phyloP scores from a whole-genome alignment of 2,888 invertebrate species.

The Cloeon dipterum region DNA sequence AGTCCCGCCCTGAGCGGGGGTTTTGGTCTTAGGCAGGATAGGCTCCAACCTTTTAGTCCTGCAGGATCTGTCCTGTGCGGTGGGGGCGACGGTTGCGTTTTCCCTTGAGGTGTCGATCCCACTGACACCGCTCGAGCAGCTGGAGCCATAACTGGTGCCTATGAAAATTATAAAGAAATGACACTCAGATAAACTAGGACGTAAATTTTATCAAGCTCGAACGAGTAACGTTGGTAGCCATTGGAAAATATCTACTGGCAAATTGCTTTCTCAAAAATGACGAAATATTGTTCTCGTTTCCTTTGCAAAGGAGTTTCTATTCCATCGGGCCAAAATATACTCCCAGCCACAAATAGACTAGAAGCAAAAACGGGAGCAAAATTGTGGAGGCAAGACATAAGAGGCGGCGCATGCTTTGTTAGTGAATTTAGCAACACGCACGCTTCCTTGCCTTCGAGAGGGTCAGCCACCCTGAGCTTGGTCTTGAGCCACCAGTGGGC shows the following conservation, averaged over 20 bases:
- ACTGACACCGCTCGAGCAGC: constrained; percentile 1
- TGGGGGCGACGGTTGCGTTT: constrained; percentile 10
- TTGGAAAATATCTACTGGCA: too few species aligned
- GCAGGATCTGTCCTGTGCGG: background rate
- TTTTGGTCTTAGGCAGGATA: constrained; percentile 68
- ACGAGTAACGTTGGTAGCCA: too few species aligned
- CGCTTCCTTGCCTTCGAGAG: constrained; percentile 17
- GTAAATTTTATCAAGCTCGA: too few species aligned
- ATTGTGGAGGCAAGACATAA: background rate
- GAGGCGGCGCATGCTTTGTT: too few species aligned
- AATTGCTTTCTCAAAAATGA: too few species aligned
- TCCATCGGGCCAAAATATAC: too few species aligned
- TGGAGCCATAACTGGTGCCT: constrained; percentile 3
- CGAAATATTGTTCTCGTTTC: too few species aligned
- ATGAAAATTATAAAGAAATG: background rate
- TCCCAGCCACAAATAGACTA: too few species aligned
- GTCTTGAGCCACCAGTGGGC: constrained; percentile 89
- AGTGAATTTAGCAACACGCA: too few species aligned
- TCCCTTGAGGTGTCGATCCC: constrained; percentile 8
- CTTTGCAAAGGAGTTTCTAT: too few species aligned
- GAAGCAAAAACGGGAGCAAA: background rate
- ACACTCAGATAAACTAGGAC: background rate
- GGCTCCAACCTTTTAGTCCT: constrained; percentile 41
- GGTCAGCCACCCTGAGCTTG: constrained; percentile 19
- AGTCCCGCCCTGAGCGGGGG: constrained; percentile 63